Evolutionary conservation across 2,113 vertebrate species (phyloP), one percentile per base, ranked within the genome.

Genomic region (Myodes glareolus): DNA sequence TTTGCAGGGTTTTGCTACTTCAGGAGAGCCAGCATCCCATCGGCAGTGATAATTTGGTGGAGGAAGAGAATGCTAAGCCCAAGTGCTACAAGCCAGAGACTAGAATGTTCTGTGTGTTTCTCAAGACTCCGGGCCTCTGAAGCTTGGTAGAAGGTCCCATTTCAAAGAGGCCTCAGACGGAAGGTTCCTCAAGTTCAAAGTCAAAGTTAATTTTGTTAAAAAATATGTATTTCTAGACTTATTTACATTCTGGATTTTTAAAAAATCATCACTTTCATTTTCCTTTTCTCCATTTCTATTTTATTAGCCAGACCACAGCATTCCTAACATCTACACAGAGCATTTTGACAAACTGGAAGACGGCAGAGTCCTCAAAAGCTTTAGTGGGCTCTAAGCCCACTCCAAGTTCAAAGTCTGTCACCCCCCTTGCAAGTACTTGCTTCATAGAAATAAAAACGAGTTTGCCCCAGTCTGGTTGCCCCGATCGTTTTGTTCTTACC

Each of bases 181-280:
- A 73, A 58, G 36, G n/a, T 33, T 36, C 42, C 5, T 92, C 3
- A 45, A 90, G 50, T n/a, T 67, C 61, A 94, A 96, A 76, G 58
- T 42, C 52, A 95, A 90, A 91, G 42, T 39, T 94, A 84, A 84
- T 90, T 90, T 76, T 73, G 55, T 72, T 68, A 61, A 10, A 8
- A 8, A 92, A 65, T 52, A 39, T 82, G 36, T 23, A 95, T 58
- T 94, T 96, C 68, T 70, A 92, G 52, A 96, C 91, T 63, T 90
- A 65, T 52, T 88, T 94, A 11, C 75, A 80, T 52, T 96, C 50
- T 72, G 36, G 47, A 90, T 52, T 92, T 88, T 1, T 1, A 55
- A 84, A 96, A 2, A 55, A 92, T 52, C 3, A 50, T n/a, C 67
- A 50, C 45, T 3, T 88, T 36, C 21, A 85, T 95, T 97, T 94